Percentiles rank a stretch among this genome's conserved stretches.
Evolutionary conservation across 2,797 vertebrate genomes (phyloP).

Genomic region (Girardinus metallicus): DNA sequence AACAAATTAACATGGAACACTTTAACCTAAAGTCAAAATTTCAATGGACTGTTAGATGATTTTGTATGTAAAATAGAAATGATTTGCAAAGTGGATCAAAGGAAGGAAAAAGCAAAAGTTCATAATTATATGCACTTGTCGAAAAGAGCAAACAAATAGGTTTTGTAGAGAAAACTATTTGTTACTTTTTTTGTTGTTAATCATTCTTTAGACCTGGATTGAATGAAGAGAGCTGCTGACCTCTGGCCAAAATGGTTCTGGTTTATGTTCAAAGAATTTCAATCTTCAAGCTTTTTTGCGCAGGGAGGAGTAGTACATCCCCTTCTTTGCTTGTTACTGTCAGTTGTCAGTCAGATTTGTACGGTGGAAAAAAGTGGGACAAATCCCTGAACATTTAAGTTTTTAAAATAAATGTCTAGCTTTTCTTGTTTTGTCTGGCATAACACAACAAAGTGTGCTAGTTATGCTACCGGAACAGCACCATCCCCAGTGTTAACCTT

Average conservation of each 20-base stretch:
- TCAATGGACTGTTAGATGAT: too few relatives aligned
- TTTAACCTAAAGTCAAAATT: not conserved
- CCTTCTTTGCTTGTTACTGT: not conserved
- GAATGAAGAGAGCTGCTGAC: not conserved
- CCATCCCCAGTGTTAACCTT: not conserved
- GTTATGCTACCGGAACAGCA: not conserved
- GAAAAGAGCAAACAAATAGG: not conserved
- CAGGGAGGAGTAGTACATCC: not conserved
- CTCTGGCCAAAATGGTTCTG: not conserved
- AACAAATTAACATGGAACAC: not conserved
- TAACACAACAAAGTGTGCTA: not conserved
- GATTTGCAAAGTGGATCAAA: not conserved
- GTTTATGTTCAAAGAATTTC: not conserved
- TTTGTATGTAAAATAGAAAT: too few relatives aligned
- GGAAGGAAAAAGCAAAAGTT: not conserved
- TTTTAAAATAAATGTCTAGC: not conserved
- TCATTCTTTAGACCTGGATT: not conserved
- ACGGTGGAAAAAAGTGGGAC: not conserved
- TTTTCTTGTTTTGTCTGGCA: not conserved
- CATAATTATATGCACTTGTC: not conserved
- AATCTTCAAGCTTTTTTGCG: not conserved
- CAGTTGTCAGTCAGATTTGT: not conserved
- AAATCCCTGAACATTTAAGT: not conserved
- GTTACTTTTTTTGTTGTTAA: not conserved
- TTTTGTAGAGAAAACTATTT: not conserved